phyloP scores from a whole-genome alignment of 92 coral and sea anemone species.

The Phenganax stokvisi region DNA sequence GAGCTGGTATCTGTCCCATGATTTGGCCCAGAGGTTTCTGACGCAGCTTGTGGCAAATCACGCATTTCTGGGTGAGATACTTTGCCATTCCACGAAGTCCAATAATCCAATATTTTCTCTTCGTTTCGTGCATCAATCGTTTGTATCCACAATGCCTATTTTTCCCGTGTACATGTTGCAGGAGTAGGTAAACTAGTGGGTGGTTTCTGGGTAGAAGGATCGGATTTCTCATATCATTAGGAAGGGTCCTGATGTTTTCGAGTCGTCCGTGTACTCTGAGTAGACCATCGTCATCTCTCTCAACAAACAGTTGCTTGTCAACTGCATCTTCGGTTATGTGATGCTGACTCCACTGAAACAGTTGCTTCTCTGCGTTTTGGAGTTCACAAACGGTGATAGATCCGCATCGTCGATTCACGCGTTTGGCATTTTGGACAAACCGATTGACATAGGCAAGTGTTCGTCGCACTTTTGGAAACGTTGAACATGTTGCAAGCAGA shows the following conservation, averaged over 20 bases:
- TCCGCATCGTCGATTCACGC: slow-evolving; percentile 5
- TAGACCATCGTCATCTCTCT: slow-evolving; percentile 45
- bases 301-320: slow-evolving; percentile 27
- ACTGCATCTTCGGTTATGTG: slow-evolving; percentile 1
- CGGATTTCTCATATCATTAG: slow-evolving; percentile 10
- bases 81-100: slow-evolving; percentile 47
- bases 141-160: slow-evolving; percentile 36
- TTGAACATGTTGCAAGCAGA: slow-evolving; percentile 26
- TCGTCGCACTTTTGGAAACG: slow-evolving; percentile 29
- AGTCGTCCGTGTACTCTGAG: slow-evolving; percentile 55
- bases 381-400: slow-evolving; percentile 36
- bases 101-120: slow-evolving; percentile 51
- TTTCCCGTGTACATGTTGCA: slow-evolving; percentile 20
- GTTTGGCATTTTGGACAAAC: slow-evolving; percentile 22
- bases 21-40: slow-evolving; percentile 52
- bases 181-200: slow-evolving; percentile 22
- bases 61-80: slow-evolving; percentile 47
- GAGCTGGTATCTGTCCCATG: slow-evolving; percentile 57
- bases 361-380: slow-evolving; percentile 36
- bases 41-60: slow-evolving; percentile 46
- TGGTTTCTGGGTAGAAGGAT: slow-evolving; percentile 31
- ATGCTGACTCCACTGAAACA: slow-evolving; percentile 42
- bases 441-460: slow-evolving; percentile 32
- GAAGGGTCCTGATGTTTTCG: slow-evolving; percentile 26
- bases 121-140: slow-evolving; percentile 39